Base-by-base conservation (phyloP, 1,140 invertebrate genomes). In the Laupala kohalensis region DNA sequence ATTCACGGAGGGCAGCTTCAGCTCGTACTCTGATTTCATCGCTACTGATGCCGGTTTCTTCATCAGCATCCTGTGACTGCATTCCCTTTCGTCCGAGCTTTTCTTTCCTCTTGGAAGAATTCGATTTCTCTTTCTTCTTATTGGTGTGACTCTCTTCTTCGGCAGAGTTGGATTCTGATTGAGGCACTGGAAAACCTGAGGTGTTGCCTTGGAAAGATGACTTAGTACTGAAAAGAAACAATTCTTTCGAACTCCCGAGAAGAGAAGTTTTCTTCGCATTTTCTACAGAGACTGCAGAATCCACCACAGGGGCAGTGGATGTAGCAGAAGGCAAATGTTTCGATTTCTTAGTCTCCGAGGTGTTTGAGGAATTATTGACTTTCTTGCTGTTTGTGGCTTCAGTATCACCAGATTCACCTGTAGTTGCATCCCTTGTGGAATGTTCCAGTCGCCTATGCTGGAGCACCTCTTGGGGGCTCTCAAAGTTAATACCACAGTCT, bases 401-500 rank as follows among this genome's bases (percentile, higher is more conserved):
- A 13, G 9, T 9, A 53, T 53, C 37, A 4, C 9, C 19, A 13
- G 37, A 53, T 53, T 13, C 19, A 53, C 19, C 19, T 13, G 37
- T 13, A 13, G 4, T 53, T 13, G 19, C 37, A 53, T 68, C 67
- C n/a, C 19, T 23, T 25, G 67, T 19, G n/a, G 67, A 29, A 29
- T 68, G 67, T 29, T 68, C 67, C 19, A 68, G 27, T 29, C 29
- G 67, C 29, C 27, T 4, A 25, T 68, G 67, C 24, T 19, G 13
- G 1, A 68, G 29, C 19, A 68, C 67, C n/a, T 68, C 67, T 28
- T 68, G 67, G 25, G 67, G 67, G 3, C 25, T 68, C 67, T 68
- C 25, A 68, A 68, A 68, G 67, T 68, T 68, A 25, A 68, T 68
- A 15, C 67, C 67, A 25, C 67, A 68, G 27, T 68, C 67, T 68